A percentile compares a stretch with the other conserved stretches of the same genome.
Evolutionary conservation across 2,888 invertebrate genomes (phyloP).

Genomic region (Rotaria macrura): DNA sequence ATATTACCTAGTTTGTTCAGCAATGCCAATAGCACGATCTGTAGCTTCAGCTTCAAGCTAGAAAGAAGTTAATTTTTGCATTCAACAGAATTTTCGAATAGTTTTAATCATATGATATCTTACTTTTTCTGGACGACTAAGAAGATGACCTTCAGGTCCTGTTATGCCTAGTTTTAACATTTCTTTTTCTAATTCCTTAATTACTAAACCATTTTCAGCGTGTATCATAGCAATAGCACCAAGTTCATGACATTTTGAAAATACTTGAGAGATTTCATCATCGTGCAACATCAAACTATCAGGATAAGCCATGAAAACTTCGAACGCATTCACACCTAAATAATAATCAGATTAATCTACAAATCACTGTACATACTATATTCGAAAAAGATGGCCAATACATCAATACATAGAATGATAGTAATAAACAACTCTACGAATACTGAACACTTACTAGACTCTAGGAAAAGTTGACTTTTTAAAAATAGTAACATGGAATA

Average conservation of each 20-base stretch:
- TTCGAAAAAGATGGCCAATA: slow-evolving; percentile 39
- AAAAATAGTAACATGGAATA: too few species aligned
- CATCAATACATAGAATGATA: neutral
- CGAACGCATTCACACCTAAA: slow-evolving; percentile 52
- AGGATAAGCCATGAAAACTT: slow-evolving; percentile 35
- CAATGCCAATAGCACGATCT: slow-evolving; percentile 36
- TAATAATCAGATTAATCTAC: neutral
- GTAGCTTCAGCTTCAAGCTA: slow-evolving; percentile 42
- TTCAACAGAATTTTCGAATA: neutral
- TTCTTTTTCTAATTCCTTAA: slow-evolving; percentile 57
- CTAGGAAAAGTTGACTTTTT: too few species aligned
- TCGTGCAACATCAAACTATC: slow-evolving; percentile 35
- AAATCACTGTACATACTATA: neutral
- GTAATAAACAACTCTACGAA: too few species aligned
- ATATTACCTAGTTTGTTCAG: slow-evolving; percentile 33
- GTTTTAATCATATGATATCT: neutral
- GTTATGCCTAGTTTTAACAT: slow-evolving; percentile 35
- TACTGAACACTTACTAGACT: too few species aligned
- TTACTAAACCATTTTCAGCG: slow-evolving; percentile 89
- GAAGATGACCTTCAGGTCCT: slow-evolving; percentile 37
- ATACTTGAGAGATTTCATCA: slow-evolving; percentile 35
- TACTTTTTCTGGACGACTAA: slow-evolving; percentile 35
- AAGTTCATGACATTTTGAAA: slow-evolving; percentile 35
- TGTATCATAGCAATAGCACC: slow-evolving; percentile 64
- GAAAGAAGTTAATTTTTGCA: neutral